Conservation (phyloP, 2,888 invertebrate genomes). For the Pristionchus maxplancki region DNA sequence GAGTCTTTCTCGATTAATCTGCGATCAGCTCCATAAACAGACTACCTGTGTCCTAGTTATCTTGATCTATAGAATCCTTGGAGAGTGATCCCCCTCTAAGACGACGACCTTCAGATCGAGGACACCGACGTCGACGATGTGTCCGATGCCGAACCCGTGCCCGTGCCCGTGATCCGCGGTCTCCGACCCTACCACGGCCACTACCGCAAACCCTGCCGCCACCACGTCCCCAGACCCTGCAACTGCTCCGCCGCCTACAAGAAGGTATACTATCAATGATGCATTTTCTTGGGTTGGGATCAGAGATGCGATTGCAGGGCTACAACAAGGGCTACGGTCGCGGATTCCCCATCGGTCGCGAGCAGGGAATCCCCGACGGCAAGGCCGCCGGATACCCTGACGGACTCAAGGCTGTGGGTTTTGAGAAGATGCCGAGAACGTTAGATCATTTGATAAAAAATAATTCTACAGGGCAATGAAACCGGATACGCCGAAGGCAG, state of each 20-base stretch:
- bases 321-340: slow-evolving; percentile 1
- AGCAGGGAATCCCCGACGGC: not conserved
- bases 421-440: not conserved
- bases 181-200: not conserved
- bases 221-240: not conserved
- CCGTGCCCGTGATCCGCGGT: not conserved
- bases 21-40: too few relatives aligned
- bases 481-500: not conserved
- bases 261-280: not conserved
- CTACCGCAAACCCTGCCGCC: not conserved
- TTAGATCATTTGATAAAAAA: not conserved
- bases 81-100: too few relatives aligned
- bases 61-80: too few relatives aligned
- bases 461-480: not conserved
- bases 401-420: not conserved
- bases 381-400: not conserved
- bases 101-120: too few relatives aligned
- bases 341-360: not conserved
- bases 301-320: not conserved
- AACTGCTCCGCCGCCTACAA: slow-evolving; percentile 29
- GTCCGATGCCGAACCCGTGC: not conserved
- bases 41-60: too few relatives aligned
- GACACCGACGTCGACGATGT: not conserved
- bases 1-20: too few relatives aligned
- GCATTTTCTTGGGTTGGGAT: too few relatives aligned